Percentiles rank a stretch among this genome's conserved stretches.
These are phyloP conservation scores for Eupithecia abbreviata DNA, from an alignment of 2,888 invertebrate species.

Conservation along the genomic window DNA sequence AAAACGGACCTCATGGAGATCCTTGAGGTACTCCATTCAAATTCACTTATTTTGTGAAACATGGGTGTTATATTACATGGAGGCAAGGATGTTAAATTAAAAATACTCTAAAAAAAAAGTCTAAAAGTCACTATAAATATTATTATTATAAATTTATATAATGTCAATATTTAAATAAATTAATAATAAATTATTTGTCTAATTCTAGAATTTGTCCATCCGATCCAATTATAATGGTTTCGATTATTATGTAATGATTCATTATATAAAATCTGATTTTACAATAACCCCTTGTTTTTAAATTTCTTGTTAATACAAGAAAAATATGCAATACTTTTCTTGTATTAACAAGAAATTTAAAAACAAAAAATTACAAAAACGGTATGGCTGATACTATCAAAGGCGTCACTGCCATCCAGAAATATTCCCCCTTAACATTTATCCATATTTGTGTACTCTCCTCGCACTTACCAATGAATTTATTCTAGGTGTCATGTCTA, in stretches of 20 bases:
- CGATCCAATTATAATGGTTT: background rate
- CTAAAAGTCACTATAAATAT: too few species aligned
- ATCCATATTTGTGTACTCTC: background rate
- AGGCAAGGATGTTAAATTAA: too few species aligned
- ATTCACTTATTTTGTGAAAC: too few species aligned
- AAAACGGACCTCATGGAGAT: background rate
- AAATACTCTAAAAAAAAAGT: too few species aligned
- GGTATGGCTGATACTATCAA: background rate
- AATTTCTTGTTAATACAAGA: too few species aligned
- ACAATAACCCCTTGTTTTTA: background rate
- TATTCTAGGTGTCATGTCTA: conserved; percentile 91
- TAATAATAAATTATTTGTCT: too few species aligned
- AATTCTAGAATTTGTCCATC: too few species aligned
- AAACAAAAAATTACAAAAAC: background rate
- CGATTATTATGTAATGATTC: background rate
- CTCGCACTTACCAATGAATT: background rate
- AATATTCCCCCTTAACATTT: background rate
- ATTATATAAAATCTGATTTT: background rate
- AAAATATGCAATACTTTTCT: background rate
- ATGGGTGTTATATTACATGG: too few species aligned
- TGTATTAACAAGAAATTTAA: background rate
- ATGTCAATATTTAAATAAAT: too few species aligned
- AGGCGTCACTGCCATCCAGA: background rate
- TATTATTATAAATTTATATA: too few species aligned
- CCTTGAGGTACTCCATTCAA: background rate